Evolutionary conservation across 2,888 invertebrate genomes (phyloP), one percentile per base, ranked within the genome.

Genomic region (Aproaerema taeniolella): DNA sequence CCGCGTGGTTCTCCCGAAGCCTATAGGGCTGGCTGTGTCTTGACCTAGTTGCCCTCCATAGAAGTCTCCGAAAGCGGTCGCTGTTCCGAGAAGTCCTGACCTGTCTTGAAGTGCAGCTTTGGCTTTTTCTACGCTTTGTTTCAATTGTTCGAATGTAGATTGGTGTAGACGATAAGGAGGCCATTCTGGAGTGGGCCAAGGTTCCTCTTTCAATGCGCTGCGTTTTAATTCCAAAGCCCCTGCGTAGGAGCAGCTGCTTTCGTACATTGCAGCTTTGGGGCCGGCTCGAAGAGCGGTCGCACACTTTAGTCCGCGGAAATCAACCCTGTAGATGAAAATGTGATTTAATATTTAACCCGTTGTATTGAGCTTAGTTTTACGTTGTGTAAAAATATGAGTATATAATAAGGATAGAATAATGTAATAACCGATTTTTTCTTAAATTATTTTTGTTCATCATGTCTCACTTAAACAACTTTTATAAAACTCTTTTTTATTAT

Each of bases 171-270:
- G 90, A 74, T 95, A 95, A 0, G 90, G 89, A 0, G 92, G 91
- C 92, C 92, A 92, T 71, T 92, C 92, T 39, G 89, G 72, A 0
- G 91, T 87, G 3, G 91, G 89, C 77, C 90, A 90, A 32, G 82
- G 87, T 51, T 83, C 88, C 58, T 83, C 88, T 49, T 85, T 82
- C 31, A 87, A 64, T 46, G 91, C 89, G 51, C 91, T 89, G 58
- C 93, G 88, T 76, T 93, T 93, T 61, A 93, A 85, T 83, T 93
- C 93, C 62, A 93, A 83, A 66, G 93, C 93, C 74, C 93, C 92
- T 72, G 95, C 94, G 87, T 95, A 95, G 78, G 95, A 95, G 88
- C 95, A 95, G 69, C 95, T 95, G 87, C 95, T 95, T 89, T 95
- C 95, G 91, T 95, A 95, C 95, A 95, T 95, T 69, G 88, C 89